Conservation (phyloP, 2,888 invertebrate species). For the Drosophila diplacantha region DNA sequence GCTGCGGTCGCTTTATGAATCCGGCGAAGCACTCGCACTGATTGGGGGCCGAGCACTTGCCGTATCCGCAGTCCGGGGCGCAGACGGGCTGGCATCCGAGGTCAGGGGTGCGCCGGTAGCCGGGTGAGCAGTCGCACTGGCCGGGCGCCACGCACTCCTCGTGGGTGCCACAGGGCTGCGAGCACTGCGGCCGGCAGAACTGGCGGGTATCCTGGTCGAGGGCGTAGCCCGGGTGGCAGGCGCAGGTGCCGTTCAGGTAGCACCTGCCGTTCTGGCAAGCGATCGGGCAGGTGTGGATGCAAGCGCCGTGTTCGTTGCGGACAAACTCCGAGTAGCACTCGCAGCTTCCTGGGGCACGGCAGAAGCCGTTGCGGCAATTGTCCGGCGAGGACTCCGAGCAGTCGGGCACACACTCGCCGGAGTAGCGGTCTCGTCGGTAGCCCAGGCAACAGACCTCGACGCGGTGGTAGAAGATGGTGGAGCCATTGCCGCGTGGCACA, state of each 20-base stretch:
- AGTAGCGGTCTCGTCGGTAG: constrained; percentile 81
- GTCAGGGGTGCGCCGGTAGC: constrained; percentile 65
- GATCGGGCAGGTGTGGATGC: constrained; percentile 83
- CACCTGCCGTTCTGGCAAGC: constrained; percentile 84
- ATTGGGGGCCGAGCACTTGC: constrained; percentile 73
- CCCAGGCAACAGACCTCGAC: constrained; percentile 85
- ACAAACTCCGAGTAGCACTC: constrained; percentile 74
- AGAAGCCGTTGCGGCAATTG: constrained; percentile 79
- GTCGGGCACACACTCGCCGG: constrained; percentile 75
- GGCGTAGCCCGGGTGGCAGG: constrained; percentile 79
- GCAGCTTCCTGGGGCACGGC: constrained; percentile 76
- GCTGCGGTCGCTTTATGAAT: constrained; percentile 67
- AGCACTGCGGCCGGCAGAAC: constrained; percentile 74
- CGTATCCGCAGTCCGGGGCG: constrained; percentile 74
- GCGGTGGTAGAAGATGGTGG: constrained; percentile 78
- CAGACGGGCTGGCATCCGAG: constrained; percentile 75
- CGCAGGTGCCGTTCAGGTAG: constrained; percentile 81
- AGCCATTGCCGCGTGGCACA: constrained; percentile 77
- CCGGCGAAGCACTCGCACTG: constrained; percentile 78
- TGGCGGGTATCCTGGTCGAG: constrained; percentile 72
- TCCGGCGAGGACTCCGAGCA: constrained; percentile 74
- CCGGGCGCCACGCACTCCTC: constrained; percentile 67
- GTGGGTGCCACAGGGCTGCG: constrained; percentile 75
- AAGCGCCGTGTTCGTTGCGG: constrained; percentile 76
- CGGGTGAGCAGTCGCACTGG: constrained; percentile 66